Evolutionary conservation across 1,140 invertebrate genomes (phyloP).

Genomic region (Achroia grisella): DNA sequence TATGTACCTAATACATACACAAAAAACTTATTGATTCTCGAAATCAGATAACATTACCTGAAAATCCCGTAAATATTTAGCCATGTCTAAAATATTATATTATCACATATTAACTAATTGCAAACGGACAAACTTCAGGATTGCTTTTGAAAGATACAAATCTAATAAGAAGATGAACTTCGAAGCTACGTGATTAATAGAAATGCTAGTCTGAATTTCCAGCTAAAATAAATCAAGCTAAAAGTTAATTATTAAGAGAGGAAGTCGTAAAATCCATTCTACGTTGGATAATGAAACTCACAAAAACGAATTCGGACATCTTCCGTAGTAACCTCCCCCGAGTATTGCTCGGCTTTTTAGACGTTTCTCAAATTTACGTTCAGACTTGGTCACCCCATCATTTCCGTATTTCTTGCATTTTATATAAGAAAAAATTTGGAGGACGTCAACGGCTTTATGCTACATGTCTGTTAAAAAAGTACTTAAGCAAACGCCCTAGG

Average conservation of each 20-base stretch:
- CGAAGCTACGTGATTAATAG: background rate
- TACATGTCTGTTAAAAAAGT: slow-evolving; percentile 23
- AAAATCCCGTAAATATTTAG: too few relatives aligned
- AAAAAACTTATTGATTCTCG: too few relatives aligned
- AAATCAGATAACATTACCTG: too few relatives aligned
- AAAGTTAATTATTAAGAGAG: slow-evolving; percentile 45
- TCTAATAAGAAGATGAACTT: too few relatives aligned
- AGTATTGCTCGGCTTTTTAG: slow-evolving; percentile 28
- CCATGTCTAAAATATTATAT: too few relatives aligned
- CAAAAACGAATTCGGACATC: slow-evolving; percentile 47
- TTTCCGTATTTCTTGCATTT: slow-evolving; percentile 21
- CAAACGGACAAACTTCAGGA: too few relatives aligned
- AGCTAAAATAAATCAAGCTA: slow-evolving; percentile 10
- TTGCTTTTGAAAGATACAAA: too few relatives aligned
- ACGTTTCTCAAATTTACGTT: slow-evolving; percentile 41
- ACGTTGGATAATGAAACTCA: slow-evolving; percentile 35
- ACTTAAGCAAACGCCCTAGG: slow-evolving; percentile 14
- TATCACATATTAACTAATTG: too few relatives aligned
- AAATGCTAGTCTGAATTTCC: slow-evolving; percentile 1
- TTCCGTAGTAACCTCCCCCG: slow-evolving; percentile 16
- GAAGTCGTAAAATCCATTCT: slow-evolving; percentile 43
- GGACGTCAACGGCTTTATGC: slow-evolving; percentile 19
- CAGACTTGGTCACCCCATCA: slow-evolving; percentile 29
- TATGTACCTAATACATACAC: too few relatives aligned
- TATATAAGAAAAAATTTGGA: slow-evolving; percentile 3